phyloP scores from a whole-genome alignment of 2,113 vertebrate genomes.

The Phalacrocorax brasilianus region DNA sequence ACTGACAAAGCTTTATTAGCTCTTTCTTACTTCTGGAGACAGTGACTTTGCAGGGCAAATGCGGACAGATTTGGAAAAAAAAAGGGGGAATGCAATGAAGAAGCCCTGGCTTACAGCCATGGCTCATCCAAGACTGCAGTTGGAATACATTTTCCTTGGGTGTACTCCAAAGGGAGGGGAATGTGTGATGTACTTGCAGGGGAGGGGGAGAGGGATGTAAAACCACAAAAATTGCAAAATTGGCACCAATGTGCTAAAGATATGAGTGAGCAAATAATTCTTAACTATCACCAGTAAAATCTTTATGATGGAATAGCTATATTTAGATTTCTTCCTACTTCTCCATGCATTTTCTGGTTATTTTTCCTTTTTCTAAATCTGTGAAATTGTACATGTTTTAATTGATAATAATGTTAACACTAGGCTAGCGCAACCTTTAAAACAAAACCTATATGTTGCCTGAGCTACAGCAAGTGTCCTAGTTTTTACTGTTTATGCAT shows the following conservation, averaged over 20 bases:
- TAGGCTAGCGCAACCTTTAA: not conserved
- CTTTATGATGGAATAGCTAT: not conserved
- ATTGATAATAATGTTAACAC: not conserved
- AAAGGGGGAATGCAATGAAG: not conserved
- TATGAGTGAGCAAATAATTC: not conserved
- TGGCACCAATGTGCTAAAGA: not conserved
- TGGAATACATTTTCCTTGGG: constrained; percentile 37
- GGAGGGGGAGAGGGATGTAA: not conserved
- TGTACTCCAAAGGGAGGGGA: not conserved
- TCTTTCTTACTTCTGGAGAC: not conserved
- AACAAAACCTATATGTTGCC: not conserved
- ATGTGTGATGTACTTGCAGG: not conserved
- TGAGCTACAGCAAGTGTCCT: not conserved
- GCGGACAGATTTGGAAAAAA: not conserved
- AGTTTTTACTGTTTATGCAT: not conserved
- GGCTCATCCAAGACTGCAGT: not conserved
- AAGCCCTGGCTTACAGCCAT: constrained; percentile 20
- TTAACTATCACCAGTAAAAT: not conserved
- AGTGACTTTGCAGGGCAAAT: not conserved
- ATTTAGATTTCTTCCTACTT: constrained; percentile 1
- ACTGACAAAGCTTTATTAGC: not conserved
- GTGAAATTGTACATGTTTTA: not conserved
- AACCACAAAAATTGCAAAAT: constrained; percentile 22
- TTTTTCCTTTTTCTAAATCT: not conserved
- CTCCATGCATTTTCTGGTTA: not conserved